Evolutionary conservation across 2,888 invertebrate genomes (phyloP), one percentile per base, ranked within the genome.

Genomic region (Protonemura montana): DNA sequence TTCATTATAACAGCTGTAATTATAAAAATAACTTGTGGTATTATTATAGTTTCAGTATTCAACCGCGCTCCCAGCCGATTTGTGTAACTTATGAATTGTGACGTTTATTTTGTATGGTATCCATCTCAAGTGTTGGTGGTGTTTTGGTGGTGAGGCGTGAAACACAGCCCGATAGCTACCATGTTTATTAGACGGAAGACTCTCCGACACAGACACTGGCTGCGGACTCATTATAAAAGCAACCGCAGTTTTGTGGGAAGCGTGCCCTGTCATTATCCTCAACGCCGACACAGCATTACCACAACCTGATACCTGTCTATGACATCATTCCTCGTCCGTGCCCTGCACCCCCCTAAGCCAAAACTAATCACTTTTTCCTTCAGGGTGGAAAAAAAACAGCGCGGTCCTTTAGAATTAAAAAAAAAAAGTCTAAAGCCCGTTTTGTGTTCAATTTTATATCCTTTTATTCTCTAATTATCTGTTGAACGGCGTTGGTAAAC

Each of bases 191-290:
- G 81, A 27, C 29, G 76, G 16, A 35, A 35, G 35, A 35, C 35
- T 35, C 35, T 3, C 35, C 35, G 59, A 59, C 82, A 26, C n/a
- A n/a, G n/a, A n/a, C n/a, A n/a, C n/a, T n/a, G n/a, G n/a, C n/a
- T n/a, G n/a, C 82, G 35, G 35, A 10, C 82, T 83, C 41, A 83
- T 76, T 84, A 84, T 84, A 59, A 27, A 59, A 59, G 13, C 76
- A 16, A 76, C 82, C 84, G 30, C 76, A 27, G 84, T 59, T 81
- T 84, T 84, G 84, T 27, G 84, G 84, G 28, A 3, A 76, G 13
- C 25, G 76, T 7, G 83, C 84, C 86, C 86, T 86, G 84, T 86
- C 76, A 86, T 86, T 86, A 86, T n/a, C 76, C 13, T 27, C 16
- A n/a, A 28, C 84, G 59, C 84, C 84, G 84, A 25, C 84, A 28